Evolutionary conservation across 2,113 vertebrate species (phyloP), one percentile per base, ranked within the genome.

Genomic region (Ammodytes marinus): DNA sequence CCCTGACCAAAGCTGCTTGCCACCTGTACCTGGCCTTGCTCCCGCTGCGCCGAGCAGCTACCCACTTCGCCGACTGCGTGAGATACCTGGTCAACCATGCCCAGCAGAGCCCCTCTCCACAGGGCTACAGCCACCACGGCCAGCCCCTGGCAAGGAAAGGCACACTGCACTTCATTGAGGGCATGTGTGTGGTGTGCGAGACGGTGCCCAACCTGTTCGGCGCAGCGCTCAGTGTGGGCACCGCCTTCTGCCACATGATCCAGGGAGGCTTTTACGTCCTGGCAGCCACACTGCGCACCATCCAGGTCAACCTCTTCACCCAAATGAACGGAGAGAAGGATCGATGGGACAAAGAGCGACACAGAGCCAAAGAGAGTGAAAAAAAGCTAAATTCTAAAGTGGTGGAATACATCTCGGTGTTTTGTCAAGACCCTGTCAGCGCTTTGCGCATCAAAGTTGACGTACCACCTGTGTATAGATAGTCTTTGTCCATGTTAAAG

Each of bases 21-120:
- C 94, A 94, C 91, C 88, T 94, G 88, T 95, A 94, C 86, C 89
- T 94, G 86, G 93, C 89, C 37, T 67, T 95, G 52, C 87, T 95
- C 69, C 91, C 88, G 45, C 88, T 94, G 85, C 93, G 93, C 53
- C 69, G 87, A 1, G 92, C 91, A 11, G 63, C 39, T 53, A 15
- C 60, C 27, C 92, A 94, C 87, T 86, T 93, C 57, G 71, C 73
- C 58, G 88, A 90, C 79, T 77, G 84, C 13, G 78, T 45, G 0
- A 14, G 87, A 5, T 74, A 86, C 80, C 75, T 91, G 64, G 0
- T 88, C 66, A 86, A 11, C 69, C 78, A 90, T 65, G 77, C 73
- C 54, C 90, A 94, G 74, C 86, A 88, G 3, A 9, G 37, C 35
- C 69, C 87, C 1, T 37, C 80, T 1, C 73, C 67, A 2, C 72